A percentile compares a stretch with the other conserved stretches of the same genome.
These are phyloP conservation scores for Caenorhabditis macrosperma DNA, from an alignment of 2,888 invertebrate species.

Conservation along the genomic window DNA sequence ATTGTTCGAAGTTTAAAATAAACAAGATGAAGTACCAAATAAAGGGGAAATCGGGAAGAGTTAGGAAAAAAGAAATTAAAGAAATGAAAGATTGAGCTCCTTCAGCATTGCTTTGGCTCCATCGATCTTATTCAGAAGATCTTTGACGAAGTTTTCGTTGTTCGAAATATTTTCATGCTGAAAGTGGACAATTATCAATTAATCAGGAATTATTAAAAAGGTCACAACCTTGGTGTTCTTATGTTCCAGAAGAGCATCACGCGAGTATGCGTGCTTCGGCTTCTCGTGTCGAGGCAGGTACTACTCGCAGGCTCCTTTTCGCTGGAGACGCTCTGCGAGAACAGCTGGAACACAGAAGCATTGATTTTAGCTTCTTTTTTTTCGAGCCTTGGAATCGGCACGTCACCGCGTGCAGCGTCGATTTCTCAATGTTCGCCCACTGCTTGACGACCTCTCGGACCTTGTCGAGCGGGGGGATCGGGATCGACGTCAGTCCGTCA, in stretches of 20 bases:
- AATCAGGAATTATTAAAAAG: background rate
- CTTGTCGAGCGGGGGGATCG: conserved; percentile 48
- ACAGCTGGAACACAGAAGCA: conserved; percentile 30
- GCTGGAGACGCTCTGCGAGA: conserved; percentile 43
- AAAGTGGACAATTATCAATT: background rate
- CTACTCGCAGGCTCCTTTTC: conserved; percentile 47
- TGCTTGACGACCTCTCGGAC: conserved; percentile 51
- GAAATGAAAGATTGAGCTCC: conserved; percentile 12
- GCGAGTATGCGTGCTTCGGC: conserved; percentile 28
- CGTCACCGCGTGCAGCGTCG: conserved; percentile 9
- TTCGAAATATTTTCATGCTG: conserved; percentile 34
- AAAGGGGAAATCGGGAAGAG: too few relatives aligned
- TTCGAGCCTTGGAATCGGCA: conserved; percentile 29
- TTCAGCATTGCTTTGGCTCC: conserved; percentile 37
- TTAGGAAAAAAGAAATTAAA: background rate
- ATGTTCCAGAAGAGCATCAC: conserved; percentile 25
- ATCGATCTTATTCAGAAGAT: conserved; percentile 33
- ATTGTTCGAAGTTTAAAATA: too few relatives aligned
- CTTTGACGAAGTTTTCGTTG: conserved; percentile 21
- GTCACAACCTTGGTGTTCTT: conserved; percentile 16
- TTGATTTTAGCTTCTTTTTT: background rate
- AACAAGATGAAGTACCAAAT: too few relatives aligned
- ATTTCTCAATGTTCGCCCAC: conserved; percentile 32
- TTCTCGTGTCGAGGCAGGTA: conserved; percentile 22
- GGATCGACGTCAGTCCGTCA: conserved; percentile 43